These are phyloP conservation scores for Clivina fossor DNA, from an alignment of 2,888 invertebrate genomes.

Conservation along the genomic window DNA sequence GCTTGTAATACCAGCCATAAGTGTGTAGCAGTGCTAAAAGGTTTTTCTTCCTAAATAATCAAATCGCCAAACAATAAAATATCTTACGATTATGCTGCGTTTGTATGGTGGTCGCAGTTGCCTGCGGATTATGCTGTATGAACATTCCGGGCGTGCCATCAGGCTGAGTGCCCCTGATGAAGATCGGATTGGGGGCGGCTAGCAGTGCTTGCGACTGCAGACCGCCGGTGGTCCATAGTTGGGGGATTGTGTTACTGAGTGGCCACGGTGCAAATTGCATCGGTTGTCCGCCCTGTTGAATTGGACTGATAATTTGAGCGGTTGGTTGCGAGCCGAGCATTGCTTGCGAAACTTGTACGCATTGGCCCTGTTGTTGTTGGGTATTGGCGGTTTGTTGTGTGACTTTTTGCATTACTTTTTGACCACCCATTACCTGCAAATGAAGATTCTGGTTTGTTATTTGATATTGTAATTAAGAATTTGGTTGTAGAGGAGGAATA, in stretches of 20 bases:
- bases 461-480: too few relatives aligned
- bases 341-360: slow-evolving; percentile 72
- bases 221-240: slow-evolving; percentile 73
- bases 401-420: slow-evolving; percentile 61
- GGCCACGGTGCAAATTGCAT: slow-evolving; percentile 84
- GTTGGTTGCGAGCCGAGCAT: slow-evolving; percentile 67
- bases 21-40: too few relatives aligned
- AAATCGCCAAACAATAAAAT: slow-evolving; percentile 33
- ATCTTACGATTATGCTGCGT: slow-evolving; percentile 67
- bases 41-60: too few relatives aligned
- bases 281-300: slow-evolving; percentile 67
- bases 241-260: slow-evolving; percentile 69
- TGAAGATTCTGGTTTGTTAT: slow-evolving; percentile 49
- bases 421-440: slow-evolving; percentile 51
- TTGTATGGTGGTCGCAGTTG: slow-evolving; percentile 61
- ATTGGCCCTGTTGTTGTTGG: slow-evolving; percentile 68
- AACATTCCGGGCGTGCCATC: slow-evolving; percentile 76
- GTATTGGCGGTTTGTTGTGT: slow-evolving; percentile 51
- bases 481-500: too few relatives aligned
- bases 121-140: slow-evolving; percentile 76
- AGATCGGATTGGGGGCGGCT: slow-evolving; percentile 76
- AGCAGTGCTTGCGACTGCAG: slow-evolving; percentile 70
- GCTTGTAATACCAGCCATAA: too few relatives aligned
- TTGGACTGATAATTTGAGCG: slow-evolving; percentile 72
- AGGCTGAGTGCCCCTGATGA: slow-evolving; percentile 78